Base-by-base conservation (phyloP, 2,113 vertebrate genomes). In the Poeciliopsis retropinna region DNA sequence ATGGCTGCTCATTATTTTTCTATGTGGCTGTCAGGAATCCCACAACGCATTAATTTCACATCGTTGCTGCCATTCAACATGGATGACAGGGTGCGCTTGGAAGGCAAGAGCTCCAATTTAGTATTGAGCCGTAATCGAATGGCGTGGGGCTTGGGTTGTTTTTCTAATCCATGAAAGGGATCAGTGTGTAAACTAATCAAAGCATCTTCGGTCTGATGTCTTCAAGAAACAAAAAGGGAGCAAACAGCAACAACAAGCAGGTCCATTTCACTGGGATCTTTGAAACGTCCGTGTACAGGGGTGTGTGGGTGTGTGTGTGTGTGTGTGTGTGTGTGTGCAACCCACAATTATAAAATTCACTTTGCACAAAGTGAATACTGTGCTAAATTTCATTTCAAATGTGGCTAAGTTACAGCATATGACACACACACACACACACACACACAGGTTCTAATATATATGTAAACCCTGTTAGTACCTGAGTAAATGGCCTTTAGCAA, bases 1-100 rank as follows among this genome's bases (percentile, higher is more conserved):
- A 82, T 90, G 76, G 85, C 66, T 74, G 79, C 85, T 84, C 82
- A 85, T 85, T 84, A 83, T 83, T 85, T 82, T 87, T 82, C 85
- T 85, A 78, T 75, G 80, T 64, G 81, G 82, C 71, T 79, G 78
- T 86, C 84, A 86, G 75, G 76, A 76, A 71, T 77, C 70, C 81
- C 65, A 86, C 51, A 28, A 70, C 15, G 5, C 39, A 72, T 80
- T 74, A 80, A 30, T 78, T 69, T 75, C 60, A 79, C 62, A 73
- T 64, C 34, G 57, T 63, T 76, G 64, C 60, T 73, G 68, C 34
- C 67, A 66, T 73, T 72, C 57, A 68, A 44, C 66, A 67, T 22
- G 25, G 57, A 79, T 39, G 1, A 67, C 67, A 61, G 22, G 32
- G 57, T 76, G 67, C 8, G 8, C 22, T 73, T 67, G 17, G 51